These are phyloP conservation scores for Ligdia adustata DNA, from an alignment of 2,888 invertebrate genomes.

Conservation along the genomic window DNA sequence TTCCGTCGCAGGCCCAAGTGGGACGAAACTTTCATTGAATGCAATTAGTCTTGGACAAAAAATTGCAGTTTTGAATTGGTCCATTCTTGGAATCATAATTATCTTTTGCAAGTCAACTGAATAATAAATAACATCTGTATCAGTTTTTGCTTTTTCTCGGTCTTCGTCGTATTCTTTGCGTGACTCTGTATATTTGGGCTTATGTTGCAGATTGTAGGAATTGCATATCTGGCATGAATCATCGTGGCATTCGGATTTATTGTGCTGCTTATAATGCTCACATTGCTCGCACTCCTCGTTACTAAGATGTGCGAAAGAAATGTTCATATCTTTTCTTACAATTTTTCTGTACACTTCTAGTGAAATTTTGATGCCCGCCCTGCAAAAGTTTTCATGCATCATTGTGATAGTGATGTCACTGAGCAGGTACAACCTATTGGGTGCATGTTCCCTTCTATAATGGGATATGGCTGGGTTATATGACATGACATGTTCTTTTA, in stretches of 20 bases:
- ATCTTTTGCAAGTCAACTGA: slow-evolving; percentile 19
- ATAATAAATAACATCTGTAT: slow-evolving; percentile 11
- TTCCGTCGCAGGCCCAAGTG: slow-evolving; percentile 15
- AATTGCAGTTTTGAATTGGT: slow-evolving; percentile 13
- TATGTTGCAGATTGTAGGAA: no score
- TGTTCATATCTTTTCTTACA: slow-evolving; percentile 15
- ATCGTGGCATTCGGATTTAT: slow-evolving; percentile 3
- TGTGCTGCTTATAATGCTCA: slow-evolving; percentile 16
- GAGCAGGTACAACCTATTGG: slow-evolving; percentile 32
- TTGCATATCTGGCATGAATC: no score
- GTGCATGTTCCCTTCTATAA: slow-evolving; percentile 37
- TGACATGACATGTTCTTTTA: slow-evolving; percentile 29
- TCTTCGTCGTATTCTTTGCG: slow-evolving; percentile 19
- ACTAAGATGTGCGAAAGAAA: slow-evolving; percentile 17
- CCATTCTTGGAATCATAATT: slow-evolving; percentile 15
- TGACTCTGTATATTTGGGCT: slow-evolving; percentile 10
- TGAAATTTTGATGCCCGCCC: slow-evolving; percentile 10
- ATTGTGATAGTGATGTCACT: slow-evolving; percentile 26
- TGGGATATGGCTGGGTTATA: slow-evolving; percentile 32
- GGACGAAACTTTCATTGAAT: slow-evolving; percentile 15
- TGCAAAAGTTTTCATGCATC: slow-evolving; percentile 26
- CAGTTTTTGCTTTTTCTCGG: slow-evolving; percentile 9
- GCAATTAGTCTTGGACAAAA: slow-evolving; percentile 10
- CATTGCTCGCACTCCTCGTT: neutral
- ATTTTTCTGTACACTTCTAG: slow-evolving; percentile 22